Conservation (phyloP, 1,140 invertebrate species). For the Papilio aristodemus region DNA sequence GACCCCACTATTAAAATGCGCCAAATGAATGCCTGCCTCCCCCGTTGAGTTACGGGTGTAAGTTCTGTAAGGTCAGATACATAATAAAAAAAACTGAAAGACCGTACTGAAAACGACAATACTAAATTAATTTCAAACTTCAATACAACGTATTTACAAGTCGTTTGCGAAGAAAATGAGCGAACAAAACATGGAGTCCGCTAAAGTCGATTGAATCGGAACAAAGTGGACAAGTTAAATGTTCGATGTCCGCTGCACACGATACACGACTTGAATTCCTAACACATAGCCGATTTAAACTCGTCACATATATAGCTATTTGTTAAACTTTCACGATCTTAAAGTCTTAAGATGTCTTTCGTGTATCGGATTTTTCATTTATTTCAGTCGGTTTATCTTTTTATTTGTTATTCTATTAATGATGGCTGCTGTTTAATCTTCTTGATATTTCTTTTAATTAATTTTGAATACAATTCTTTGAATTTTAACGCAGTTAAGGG, state of each 20-base stretch:
- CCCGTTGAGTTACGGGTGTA: no score
- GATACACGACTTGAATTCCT: conserved; percentile 11
- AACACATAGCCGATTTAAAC: conserved; percentile 3
- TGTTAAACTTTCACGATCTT: neutral
- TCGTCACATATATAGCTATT: conserved; percentile 6
- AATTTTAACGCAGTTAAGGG: no score
- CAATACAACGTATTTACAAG: neutral
- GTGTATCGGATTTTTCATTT: neutral
- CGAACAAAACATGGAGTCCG: neutral
- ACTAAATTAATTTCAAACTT: neutral
- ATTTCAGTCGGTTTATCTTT: no score
- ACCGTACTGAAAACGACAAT: no score
- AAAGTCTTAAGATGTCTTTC: neutral
- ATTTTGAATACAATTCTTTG: no score
- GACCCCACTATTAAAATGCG: no score
- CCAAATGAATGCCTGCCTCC: no score
- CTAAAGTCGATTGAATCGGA: conserved; percentile 14
- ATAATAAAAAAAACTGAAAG: no score
- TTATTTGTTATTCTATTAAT: no score
- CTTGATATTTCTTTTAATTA: no score
- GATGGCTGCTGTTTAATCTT: no score
- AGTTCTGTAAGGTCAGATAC: no score
- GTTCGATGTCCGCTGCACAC: conserved; percentile 14
- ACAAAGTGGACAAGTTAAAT: conserved; percentile 21
- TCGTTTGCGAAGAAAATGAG: neutral